Conservation (phyloP, 2,888 invertebrate genomes). For the Agapetus fuscipes region DNA sequence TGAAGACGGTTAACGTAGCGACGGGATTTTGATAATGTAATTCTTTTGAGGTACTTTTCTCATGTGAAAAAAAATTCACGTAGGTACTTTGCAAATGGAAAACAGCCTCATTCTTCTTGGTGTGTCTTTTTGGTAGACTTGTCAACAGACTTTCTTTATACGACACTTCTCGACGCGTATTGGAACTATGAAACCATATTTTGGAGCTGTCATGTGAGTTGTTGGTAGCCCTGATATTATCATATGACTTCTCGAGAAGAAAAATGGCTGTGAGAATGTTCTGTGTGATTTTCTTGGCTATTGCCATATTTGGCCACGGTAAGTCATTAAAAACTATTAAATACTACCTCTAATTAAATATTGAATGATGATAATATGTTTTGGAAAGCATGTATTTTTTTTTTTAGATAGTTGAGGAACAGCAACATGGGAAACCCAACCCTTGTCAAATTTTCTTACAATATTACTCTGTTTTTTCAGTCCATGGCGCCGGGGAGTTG, state of each 20-base stretch:
- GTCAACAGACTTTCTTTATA: too few species aligned
- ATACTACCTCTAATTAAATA: too few species aligned
- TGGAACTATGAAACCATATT: too few species aligned
- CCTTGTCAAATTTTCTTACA: too few species aligned
- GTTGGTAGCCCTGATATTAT: constrained; percentile 4
- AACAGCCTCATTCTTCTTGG: background rate
- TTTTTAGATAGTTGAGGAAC: too few species aligned
- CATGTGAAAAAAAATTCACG: too few species aligned
- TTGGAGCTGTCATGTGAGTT: constrained; percentile 7
- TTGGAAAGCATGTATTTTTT: too few species aligned
- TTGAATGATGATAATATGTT: background rate
- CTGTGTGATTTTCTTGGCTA: constrained; percentile 7
- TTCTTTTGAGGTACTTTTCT: too few species aligned
- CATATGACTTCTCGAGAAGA: constrained; percentile 14
- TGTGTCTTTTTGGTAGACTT: too few species aligned
- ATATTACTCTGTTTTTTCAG: constrained; percentile 30
- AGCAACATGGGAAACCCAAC: background rate
- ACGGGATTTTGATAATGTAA: too few species aligned
- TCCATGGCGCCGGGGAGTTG: constrained; percentile 55
- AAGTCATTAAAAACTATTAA: background rate
- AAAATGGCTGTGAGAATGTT: constrained; percentile 17
- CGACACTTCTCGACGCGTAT: too few species aligned
- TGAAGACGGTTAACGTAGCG: too few species aligned
- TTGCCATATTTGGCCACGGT: constrained; percentile 11
- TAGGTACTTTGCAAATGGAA: background rate